A percentile compares a stretch with the other conserved stretches of the same genome.
phyloP scores from a whole-genome alignment of 2,888 invertebrate species.

The Ennomos quercinarius region DNA sequence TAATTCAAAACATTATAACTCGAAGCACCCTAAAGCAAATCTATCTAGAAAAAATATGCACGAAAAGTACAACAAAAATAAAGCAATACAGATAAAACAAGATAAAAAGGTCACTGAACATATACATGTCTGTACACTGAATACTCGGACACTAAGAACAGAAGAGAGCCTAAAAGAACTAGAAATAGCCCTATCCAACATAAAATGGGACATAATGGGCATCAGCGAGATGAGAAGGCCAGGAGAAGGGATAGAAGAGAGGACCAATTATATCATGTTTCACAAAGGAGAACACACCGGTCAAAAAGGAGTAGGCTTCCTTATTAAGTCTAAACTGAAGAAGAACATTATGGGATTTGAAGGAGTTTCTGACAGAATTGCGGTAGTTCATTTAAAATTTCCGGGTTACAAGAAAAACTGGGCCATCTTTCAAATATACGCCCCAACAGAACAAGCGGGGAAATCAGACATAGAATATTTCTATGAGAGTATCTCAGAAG shows the following conservation, averaged over 20 bases:
- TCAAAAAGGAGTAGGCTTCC: conserved; percentile 18
- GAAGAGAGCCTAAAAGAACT: conserved; percentile 8
- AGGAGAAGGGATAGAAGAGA: conserved; percentile 23
- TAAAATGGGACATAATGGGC: too few species aligned
- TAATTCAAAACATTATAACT: not conserved
- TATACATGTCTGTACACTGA: conserved; percentile 3
- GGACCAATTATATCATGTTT: conserved; percentile 8
- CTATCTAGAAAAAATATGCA: too few species aligned
- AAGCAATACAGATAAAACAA: not conserved
- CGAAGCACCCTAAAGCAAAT: too few species aligned
- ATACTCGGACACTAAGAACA: conserved; percentile 8
- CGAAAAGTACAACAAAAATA: not conserved
- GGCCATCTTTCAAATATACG: conserved; percentile 12
- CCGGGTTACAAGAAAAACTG: conserved; percentile 6
- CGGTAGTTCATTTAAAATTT: not conserved
- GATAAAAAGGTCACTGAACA: conserved; percentile 1
- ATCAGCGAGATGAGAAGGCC: conserved; percentile 15
- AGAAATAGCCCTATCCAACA: conserved; percentile 2
- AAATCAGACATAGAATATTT: conserved; percentile 8
- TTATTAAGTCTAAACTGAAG: conserved; percentile 9
- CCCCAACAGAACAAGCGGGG: conserved; percentile 10
- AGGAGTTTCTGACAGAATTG: conserved; percentile 15
- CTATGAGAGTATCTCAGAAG: conserved; percentile 6
- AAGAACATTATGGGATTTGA: conserved; percentile 5
- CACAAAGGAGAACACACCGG: conserved; percentile 2